Conservation (phyloP, 2,888 invertebrate species). For the Rotaria magnacalcarata region DNA sequence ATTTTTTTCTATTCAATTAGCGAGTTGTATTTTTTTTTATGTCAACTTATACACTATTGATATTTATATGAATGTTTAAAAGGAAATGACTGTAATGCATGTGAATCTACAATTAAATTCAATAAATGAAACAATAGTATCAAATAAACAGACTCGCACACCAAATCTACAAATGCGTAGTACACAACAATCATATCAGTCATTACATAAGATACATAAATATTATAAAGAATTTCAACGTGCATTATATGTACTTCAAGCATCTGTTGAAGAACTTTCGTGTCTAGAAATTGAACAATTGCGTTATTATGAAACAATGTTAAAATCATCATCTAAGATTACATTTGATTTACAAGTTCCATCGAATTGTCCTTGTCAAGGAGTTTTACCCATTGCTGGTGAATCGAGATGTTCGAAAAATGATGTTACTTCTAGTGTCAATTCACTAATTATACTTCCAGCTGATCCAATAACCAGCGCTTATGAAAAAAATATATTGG, state of each 20-base stretch:
- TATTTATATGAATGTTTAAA: too few relatives aligned
- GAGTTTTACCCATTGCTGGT: not conserved
- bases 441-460: not conserved
- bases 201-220: not conserved
- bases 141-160: not conserved
- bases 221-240: not conserved
- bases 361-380: not conserved
- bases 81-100: too few relatives aligned
- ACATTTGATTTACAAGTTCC: not conserved
- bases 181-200: not conserved
- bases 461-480: not conserved
- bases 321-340: not conserved
- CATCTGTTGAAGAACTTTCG: not conserved
- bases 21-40: too few relatives aligned
- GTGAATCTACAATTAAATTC: too few relatives aligned
- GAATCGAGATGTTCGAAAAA: not conserved
- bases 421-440: not conserved
- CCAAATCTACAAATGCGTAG: not conserved
- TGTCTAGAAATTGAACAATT: conserved; percentile 68
- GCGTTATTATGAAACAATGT: not conserved
- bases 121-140: not conserved
- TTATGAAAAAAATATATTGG: not conserved
- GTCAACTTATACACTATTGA: too few relatives aligned
- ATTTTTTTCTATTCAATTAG: too few relatives aligned
- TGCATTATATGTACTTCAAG: not conserved